A percentile compares a stretch with the other conserved stretches of the same genome.
These are phyloP conservation scores for Urechis unicinctus DNA, from an alignment of 2,888 invertebrate genomes.

Conservation along the genomic window DNA sequence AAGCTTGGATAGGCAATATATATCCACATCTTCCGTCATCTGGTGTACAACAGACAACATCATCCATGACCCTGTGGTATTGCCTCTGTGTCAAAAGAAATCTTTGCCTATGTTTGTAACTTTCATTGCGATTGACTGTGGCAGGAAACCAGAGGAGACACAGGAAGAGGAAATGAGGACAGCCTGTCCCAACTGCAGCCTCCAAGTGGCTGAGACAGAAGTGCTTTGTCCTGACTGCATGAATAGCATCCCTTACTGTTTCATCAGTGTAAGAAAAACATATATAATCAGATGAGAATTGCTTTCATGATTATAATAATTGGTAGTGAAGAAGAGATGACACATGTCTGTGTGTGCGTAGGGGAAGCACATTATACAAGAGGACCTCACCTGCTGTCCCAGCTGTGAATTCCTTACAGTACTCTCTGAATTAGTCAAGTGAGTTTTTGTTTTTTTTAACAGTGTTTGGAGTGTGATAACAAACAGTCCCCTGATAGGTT, in stretches of 20 bases:
- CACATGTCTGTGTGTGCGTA: conserved; percentile 40
- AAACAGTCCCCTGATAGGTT: too few species aligned
- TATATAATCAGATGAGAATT: background rate
- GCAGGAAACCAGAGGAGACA: conserved; percentile 50
- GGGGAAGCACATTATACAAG: conserved; percentile 85
- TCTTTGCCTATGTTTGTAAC: background rate
- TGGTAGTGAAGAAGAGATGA: too few species aligned
- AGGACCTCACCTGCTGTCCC: conserved; percentile 85
- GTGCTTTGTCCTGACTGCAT: conserved; percentile 82
- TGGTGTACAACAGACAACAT: too few species aligned
- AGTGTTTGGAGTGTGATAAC: too few species aligned
- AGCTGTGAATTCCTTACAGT: conserved; percentile 93
- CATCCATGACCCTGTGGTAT: too few species aligned
- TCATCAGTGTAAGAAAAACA: conserved; percentile 67
- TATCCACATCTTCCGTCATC: too few species aligned
- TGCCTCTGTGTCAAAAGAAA: too few species aligned
- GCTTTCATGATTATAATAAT: too few species aligned
- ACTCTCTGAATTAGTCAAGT: conserved; percentile 78
- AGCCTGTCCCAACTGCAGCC: conserved; percentile 83
- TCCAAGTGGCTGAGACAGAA: conserved; percentile 67
- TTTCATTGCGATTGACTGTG: background rate
- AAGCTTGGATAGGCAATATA: too few species aligned
- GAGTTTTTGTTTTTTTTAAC: conserved; percentile 50
- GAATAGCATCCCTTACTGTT: conserved; percentile 85
- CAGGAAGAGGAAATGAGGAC: conserved; percentile 54